Evolutionary conservation across 2,113 vertebrate species (phyloP).

Genomic region (Butorides virescens): DNA sequence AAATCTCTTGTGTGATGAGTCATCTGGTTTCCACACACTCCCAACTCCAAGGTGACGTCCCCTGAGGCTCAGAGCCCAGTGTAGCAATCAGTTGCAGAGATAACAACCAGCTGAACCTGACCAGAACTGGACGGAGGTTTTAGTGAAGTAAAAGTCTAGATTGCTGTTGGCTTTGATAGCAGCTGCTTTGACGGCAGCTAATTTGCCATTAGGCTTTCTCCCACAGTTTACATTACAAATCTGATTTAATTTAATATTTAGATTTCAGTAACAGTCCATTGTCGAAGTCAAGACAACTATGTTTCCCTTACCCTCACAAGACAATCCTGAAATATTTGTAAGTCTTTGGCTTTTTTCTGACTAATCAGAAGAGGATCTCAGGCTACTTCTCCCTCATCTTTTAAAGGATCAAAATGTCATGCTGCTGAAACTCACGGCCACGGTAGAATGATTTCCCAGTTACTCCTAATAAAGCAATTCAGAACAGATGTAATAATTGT

Average conservation of each 20-base stretch:
- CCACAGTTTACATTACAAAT: background rate
- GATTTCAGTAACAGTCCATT: background rate
- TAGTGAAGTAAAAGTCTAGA: background rate
- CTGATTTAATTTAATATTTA: background rate
- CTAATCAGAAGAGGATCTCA: background rate
- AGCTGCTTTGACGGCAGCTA: background rate
- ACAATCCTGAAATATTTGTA: background rate
- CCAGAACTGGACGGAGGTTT: background rate
- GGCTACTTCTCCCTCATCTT: background rate
- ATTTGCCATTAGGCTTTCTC: background rate
- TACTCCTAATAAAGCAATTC: background rate
- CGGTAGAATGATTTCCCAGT: background rate
- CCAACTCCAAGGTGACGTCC: background rate
- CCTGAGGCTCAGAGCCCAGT: background rate
- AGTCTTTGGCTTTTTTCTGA: background rate
- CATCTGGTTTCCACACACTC: constrained; percentile 3
- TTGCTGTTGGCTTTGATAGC: background rate
- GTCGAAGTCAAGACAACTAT: background rate
- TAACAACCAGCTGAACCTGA: background rate
- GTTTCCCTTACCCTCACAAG: background rate
- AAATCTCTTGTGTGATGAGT: background rate
- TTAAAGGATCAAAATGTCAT: background rate
- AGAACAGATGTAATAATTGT: background rate
- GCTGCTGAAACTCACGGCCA: background rate
- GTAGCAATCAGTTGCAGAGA: background rate